Evolutionary conservation across 2,113 vertebrate species (phyloP).

Genomic region (Anthoscopus minutus): DNA sequence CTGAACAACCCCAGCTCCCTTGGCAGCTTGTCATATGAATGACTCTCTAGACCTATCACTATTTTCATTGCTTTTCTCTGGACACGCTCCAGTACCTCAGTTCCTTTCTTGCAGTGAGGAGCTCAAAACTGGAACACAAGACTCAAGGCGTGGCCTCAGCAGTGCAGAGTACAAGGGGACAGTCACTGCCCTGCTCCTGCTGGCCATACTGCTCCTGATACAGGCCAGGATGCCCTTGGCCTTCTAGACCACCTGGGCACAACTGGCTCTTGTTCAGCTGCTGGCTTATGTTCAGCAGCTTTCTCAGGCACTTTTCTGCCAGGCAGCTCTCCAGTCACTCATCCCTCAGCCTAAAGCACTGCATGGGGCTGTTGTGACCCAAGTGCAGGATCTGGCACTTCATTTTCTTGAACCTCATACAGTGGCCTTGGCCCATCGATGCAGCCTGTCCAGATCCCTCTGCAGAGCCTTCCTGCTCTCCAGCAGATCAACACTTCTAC

Average conservation of each 20-base stretch:
- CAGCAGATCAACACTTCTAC: neutral
- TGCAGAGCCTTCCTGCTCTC: neutral
- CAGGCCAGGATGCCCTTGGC: neutral
- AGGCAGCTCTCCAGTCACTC: neutral
- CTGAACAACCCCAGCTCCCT: neutral
- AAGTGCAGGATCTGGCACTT: neutral
- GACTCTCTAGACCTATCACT: neutral
- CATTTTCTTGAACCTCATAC: neutral
- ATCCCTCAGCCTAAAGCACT: neutral
- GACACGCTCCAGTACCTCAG: fast-evolving
- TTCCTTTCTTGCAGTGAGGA: neutral
- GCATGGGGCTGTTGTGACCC: neutral
- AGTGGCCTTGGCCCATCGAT: neutral
- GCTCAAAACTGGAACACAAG: neutral
- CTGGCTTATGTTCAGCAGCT: neutral
- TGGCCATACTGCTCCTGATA: fast-evolving
- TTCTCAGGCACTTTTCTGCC: neutral
- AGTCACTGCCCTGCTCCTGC: neutral
- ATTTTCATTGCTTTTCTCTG: neutral
- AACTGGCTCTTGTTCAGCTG: neutral
- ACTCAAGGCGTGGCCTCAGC: neutral
- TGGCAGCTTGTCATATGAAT: neutral
- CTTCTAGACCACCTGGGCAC: neutral
- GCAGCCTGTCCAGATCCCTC: neutral
- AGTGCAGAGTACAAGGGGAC: neutral